Conservation (phyloP, 1,140 invertebrate genomes). For the Trialeurodes vaporariorum region DNA sequence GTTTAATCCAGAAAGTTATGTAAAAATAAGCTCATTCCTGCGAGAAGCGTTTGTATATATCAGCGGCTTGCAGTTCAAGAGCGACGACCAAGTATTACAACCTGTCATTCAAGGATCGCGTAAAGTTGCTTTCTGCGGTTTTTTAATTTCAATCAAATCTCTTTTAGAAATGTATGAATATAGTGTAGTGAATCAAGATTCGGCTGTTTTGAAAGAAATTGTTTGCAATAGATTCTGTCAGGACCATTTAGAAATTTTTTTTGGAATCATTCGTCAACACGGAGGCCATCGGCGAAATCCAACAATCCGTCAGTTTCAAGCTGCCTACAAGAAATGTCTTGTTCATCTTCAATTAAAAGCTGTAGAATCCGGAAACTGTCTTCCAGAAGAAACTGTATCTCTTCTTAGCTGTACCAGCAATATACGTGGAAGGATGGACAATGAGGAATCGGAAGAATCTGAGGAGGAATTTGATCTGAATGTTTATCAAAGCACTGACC, state of each 20-base stretch:
- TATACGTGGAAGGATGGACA: not conserved
- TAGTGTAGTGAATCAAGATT: not conserved
- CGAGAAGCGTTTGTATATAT: not conserved
- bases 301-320: conserved; percentile 26
- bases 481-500: not conserved
- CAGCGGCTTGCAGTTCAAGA: not conserved
- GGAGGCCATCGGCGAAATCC: conserved; percentile 34
- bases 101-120: not conserved
- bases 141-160: not conserved
- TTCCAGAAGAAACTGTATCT: no score
- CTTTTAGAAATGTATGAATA: not conserved
- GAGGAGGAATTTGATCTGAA: not conserved
- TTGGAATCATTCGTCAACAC: conserved; percentile 24
- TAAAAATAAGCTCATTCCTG: not conserved
- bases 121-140: conserved; percentile 2
- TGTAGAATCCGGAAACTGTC: no score
- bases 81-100: not conserved
- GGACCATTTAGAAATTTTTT: conserved; percentile 35
- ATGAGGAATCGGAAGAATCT: not conserved
- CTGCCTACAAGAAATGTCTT: conserved; percentile 5
- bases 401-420: no score
- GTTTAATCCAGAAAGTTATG: not conserved
- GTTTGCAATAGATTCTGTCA: no score
- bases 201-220: no score
- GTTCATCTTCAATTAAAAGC: no score